A percentile compares a stretch with the other conserved stretches of the same genome.
Evolutionary conservation across 2,888 invertebrate species (phyloP).

Genomic region (Lasioglossum vierecki): DNA sequence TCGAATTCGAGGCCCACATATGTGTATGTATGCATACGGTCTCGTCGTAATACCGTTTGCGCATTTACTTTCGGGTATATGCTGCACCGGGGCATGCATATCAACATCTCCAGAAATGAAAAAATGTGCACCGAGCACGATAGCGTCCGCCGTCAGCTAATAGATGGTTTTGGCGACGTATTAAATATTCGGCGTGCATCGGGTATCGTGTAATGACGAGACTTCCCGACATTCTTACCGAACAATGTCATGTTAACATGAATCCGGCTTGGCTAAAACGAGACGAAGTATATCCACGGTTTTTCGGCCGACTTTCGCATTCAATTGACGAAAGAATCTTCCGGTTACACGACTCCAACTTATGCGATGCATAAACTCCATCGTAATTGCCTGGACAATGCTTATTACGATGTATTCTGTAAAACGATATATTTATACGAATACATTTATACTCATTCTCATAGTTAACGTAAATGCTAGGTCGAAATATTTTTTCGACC

Average conservation of each 20-base stretch:
- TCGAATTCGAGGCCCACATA: constrained; percentile 65
- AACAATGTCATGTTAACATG: constrained; percentile 52
- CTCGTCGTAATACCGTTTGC: constrained; percentile 29
- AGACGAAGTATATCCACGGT: constrained; percentile 27
- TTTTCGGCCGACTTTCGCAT: constrained; percentile 4
- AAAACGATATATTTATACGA: not conserved
- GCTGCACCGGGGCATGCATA: constrained; percentile 51
- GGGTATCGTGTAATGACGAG: constrained; percentile 55
- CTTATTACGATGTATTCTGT: constrained; percentile 4
- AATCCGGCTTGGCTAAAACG: constrained; percentile 18
- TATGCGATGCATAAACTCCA: not conserved
- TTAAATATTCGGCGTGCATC: constrained; percentile 63
- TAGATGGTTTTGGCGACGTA: constrained; percentile 48
- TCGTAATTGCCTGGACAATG: not conserved
- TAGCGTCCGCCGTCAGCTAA: constrained; percentile 35
- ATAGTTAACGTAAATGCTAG: not conserved
- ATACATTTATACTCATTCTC: not conserved
- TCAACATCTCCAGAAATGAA: constrained; percentile 66
- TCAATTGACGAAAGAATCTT: constrained; percentile 18
- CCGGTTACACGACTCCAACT: not conserved
- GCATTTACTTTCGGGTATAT: constrained; percentile 48
- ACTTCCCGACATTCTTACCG: constrained; percentile 41
- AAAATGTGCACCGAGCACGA: constrained; percentile 44
- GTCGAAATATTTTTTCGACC: not conserved
- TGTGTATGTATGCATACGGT: constrained; percentile 2